Evolutionary conservation across 2,113 vertebrate genomes (phyloP).

Genomic region (Gadus macrocephalus): DNA sequence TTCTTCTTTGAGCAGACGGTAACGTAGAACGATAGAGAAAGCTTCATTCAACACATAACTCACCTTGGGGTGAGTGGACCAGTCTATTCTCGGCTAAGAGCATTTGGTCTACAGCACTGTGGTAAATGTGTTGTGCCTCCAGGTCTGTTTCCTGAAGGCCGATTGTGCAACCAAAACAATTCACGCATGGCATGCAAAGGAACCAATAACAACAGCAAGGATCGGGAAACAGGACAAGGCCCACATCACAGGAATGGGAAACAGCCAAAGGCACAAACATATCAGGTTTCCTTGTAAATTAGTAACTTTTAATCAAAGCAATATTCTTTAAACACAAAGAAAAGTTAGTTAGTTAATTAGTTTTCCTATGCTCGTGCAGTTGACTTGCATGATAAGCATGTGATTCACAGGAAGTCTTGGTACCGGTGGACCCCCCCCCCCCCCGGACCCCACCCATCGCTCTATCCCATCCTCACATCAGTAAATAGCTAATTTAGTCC

Average conservation of each 20-base stretch:
- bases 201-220: conserved; percentile 40
- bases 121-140: neutral
- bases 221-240: conserved; percentile 30
- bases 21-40: neutral
- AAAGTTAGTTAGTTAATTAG: neutral
- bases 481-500: conserved; percentile 41
- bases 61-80: too few species aligned
- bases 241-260: conserved; percentile 44
- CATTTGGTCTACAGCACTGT: neutral
- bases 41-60: too few species aligned
- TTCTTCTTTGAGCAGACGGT: conserved; percentile 23
- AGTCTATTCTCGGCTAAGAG: too few species aligned
- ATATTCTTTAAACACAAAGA: neutral
- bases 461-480: conserved; percentile 40
- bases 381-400: conserved; percentile 23
- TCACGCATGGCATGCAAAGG: conserved; percentile 24
- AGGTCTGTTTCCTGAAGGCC: conserved; percentile 11
- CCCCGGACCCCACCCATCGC: conserved; percentile 52
- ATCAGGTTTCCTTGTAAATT: neutral
- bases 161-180: conserved; percentile 26
- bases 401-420: conserved; percentile 18
- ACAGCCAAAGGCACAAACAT: conserved; percentile 35
- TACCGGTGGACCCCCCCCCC: conserved; percentile 27
- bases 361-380: neutral
- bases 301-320: conserved; percentile 12